These are phyloP conservation scores for Siniperca scherzeri DNA, from an alignment of 2,797 vertebrate species.

Conservation along the genomic window DNA sequence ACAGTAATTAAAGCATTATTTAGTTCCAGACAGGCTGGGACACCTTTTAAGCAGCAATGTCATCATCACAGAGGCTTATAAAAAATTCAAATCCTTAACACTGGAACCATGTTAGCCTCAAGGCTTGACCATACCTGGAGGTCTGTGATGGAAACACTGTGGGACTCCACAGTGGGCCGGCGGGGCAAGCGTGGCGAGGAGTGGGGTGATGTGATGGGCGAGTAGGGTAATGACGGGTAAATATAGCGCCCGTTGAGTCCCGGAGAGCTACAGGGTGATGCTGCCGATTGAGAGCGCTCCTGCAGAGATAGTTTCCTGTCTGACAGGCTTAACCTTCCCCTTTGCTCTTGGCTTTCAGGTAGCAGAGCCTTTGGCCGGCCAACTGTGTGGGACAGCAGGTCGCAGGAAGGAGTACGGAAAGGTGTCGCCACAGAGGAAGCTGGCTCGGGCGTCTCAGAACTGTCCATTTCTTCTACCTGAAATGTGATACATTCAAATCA, in stretches of 20 bases:
- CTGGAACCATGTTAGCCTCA: background rate
- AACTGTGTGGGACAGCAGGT: constrained; percentile 80
- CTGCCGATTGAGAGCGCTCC: constrained; percentile 87
- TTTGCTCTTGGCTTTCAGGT: constrained; percentile 79
- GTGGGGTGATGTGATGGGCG: constrained; percentile 93
- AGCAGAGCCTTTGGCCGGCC: constrained; percentile 70
- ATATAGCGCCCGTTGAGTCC: constrained; percentile 89
- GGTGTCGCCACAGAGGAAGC: constrained; percentile 58
- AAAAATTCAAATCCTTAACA: background rate
- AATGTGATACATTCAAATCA: constrained; percentile 10
- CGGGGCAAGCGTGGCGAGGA: constrained; percentile 94
- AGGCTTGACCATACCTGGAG: constrained; percentile 88
- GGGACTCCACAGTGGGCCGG: constrained; percentile 95
- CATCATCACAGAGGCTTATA: background rate
- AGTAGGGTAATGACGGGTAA: constrained; percentile 91
- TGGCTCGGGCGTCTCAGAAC: constrained; percentile 77
- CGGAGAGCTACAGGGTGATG: constrained; percentile 82
- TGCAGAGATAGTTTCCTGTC: constrained; percentile 95
- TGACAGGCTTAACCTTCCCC: constrained; percentile 86
- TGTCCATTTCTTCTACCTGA: constrained; percentile 87
- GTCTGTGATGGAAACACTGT: constrained; percentile 96
- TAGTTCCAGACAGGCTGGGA: background rate
- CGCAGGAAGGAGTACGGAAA: constrained; percentile 76
- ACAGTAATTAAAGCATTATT: background rate
- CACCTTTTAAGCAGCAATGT: background rate